phyloP scores from a whole-genome alignment of 1,140 invertebrate species.

The Brachionus manjavacas region DNA sequence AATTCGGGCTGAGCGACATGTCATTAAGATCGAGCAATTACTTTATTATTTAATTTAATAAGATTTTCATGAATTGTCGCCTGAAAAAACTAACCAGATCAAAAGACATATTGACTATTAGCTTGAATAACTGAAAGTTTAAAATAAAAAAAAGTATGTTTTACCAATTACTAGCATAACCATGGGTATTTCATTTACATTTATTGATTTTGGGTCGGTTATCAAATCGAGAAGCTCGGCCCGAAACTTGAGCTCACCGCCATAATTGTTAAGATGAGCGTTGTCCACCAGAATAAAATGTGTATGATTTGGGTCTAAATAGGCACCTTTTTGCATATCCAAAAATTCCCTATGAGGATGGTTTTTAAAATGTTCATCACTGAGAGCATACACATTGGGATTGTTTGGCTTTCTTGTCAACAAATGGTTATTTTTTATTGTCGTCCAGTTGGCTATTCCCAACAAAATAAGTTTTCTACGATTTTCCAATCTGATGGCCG shows the following conservation, averaged over 20 bases:
- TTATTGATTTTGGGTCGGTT: neutral
- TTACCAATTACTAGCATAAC: neutral
- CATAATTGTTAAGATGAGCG: slow-evolving; percentile 49
- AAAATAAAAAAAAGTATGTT: neutral
- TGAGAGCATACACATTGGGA: neutral
- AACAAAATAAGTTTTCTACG: neutral
- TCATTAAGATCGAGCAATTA: too few relatives aligned
- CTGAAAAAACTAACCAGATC: too few relatives aligned
- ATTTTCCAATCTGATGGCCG: slow-evolving; percentile 42
- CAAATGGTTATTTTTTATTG: slow-evolving; percentile 45
- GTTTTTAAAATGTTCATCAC: neutral
- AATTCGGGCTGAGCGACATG: too few relatives aligned
- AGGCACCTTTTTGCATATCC: slow-evolving; percentile 44
- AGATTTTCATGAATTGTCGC: too few relatives aligned
- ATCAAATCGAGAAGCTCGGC: slow-evolving; percentile 49
- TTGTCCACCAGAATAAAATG: slow-evolving; percentile 60
- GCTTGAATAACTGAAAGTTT: too few relatives aligned
- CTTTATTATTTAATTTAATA: too few relatives aligned
- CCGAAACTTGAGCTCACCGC: slow-evolving; percentile 52
- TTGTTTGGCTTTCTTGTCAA: neutral
- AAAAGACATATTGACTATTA: too few relatives aligned
- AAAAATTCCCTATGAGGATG: neutral
- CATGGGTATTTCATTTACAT: slow-evolving; percentile 10
- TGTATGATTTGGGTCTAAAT: slow-evolving; percentile 59
- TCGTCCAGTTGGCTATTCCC: slow-evolving; percentile 58